Conservation (phyloP, 2,888 invertebrate genomes). For the Agonopterix arenella region DNA sequence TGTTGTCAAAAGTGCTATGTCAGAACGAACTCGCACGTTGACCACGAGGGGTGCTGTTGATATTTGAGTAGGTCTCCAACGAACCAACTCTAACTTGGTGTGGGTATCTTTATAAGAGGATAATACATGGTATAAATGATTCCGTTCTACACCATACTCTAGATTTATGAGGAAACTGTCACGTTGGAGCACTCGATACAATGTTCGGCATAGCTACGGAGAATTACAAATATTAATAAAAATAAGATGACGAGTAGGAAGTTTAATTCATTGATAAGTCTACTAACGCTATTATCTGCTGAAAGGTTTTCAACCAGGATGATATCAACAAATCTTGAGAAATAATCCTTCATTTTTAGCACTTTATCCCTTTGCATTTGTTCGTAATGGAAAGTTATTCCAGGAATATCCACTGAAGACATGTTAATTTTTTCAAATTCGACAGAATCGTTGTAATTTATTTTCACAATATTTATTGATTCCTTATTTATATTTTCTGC, state of each 20-base stretch:
- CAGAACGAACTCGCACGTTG: conserved; percentile 22
- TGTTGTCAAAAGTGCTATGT: conserved; percentile 19
- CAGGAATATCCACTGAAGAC: neutral
- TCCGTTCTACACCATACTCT: conserved; percentile 11
- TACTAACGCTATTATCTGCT: conserved; percentile 24
- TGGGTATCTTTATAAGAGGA: conserved; percentile 17
- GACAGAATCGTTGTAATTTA: conserved; percentile 3
- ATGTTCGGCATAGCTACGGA: conserved; percentile 21
- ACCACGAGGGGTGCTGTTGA: conserved; percentile 16
- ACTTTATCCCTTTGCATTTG: neutral
- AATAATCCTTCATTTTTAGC: conserved; percentile 4
- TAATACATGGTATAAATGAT: conserved; percentile 20
- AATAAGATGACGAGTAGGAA: too few species aligned
- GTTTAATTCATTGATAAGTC: too few species aligned
- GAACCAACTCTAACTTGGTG: conserved; percentile 16
- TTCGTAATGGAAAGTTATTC: neutral
- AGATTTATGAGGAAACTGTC: conserved; percentile 28
- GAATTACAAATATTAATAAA: too few species aligned
- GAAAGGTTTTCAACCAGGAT: conserved; percentile 21
- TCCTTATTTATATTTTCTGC: conserved; percentile 28
- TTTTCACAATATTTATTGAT: conserved; percentile 20
- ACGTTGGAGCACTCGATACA: conserved; percentile 17
- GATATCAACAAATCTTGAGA: conserved; percentile 14
- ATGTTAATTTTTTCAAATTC: neutral
- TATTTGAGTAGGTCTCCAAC: conserved; percentile 25